Evolutionary conservation across 2,797 vertebrate genomes (phyloP).

Genomic region (Enteromius thamalakanensis): DNA sequence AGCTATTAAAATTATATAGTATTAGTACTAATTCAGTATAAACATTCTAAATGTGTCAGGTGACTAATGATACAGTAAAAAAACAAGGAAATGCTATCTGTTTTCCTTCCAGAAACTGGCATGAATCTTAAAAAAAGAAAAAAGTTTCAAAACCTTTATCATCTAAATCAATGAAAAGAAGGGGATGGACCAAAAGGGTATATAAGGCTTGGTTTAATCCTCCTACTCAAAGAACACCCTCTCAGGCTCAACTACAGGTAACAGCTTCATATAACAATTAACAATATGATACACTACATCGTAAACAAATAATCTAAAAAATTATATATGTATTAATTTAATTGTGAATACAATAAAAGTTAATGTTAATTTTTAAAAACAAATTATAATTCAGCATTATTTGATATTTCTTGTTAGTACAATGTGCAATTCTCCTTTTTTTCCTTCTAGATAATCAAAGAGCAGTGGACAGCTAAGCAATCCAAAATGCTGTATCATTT

Average conservation of each 20-base stretch:
- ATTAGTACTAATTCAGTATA: too few species aligned
- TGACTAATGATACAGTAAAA: too few species aligned
- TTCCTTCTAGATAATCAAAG: not conserved
- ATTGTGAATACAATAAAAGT: not conserved
- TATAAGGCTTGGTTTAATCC: not conserved
- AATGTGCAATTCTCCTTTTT: too few species aligned
- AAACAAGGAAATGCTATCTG: not conserved
- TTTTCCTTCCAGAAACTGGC: not conserved
- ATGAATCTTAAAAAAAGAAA: not conserved
- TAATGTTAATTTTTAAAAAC: not conserved
- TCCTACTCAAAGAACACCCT: not conserved
- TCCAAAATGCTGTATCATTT: slow-evolving; percentile 16
- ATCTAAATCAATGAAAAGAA: not conserved
- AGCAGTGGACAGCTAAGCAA: not conserved
- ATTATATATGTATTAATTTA: not conserved
- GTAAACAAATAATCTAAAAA: too few species aligned
- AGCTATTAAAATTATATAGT: too few species aligned
- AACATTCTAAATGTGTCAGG: too few species aligned
- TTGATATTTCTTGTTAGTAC: not conserved
- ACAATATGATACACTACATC: not conserved
- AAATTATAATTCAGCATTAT: not conserved
- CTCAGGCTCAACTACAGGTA: not conserved
- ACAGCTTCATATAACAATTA: not conserved
- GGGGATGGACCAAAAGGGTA: not conserved
- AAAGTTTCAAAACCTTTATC: not conserved